Conservation (phyloP, 64 coral and sea anemone species). For the Pocillopora verrucosa region DNA sequence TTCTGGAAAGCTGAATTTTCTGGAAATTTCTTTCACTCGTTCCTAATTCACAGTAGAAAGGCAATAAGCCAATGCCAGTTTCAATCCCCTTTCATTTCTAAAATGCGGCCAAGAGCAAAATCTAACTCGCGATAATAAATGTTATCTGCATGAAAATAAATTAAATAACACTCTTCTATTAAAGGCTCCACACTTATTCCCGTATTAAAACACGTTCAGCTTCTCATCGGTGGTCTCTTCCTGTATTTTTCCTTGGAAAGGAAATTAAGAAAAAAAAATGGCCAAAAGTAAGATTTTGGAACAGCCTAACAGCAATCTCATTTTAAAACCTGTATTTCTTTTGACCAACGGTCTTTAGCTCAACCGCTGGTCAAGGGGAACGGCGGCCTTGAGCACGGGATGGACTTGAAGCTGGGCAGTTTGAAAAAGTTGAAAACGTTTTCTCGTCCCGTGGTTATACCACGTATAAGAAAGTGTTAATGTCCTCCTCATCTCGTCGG, state of each 20-base stretch:
- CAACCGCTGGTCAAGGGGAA: neutral
- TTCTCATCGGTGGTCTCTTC: too few species aligned
- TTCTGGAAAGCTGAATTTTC: too few species aligned
- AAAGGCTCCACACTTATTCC: too few species aligned
- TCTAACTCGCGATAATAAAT: too few species aligned
- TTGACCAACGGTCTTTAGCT: neutral
- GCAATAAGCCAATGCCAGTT: too few species aligned
- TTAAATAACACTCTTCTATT: neutral
- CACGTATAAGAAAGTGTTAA: slow-evolving; percentile 88
- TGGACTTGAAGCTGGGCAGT: neutral
- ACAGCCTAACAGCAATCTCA: neutral
- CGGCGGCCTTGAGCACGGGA: neutral
- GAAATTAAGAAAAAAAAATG: neutral
- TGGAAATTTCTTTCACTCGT: too few species aligned
- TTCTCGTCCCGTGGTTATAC: slow-evolving; percentile 20
- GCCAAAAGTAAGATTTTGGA: neutral
- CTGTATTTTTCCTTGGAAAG: neutral
- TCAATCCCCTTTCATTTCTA: too few species aligned
- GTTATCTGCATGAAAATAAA: neutral
- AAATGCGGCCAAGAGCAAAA: too few species aligned
- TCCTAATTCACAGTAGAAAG: too few species aligned
- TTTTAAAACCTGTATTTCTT: neutral
- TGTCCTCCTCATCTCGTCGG: slow-evolving; percentile 90
- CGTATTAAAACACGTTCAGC: too few species aligned
- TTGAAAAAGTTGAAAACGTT: neutral